A percentile compares a stretch with the other conserved stretches of the same genome.
Evolutionary conservation across 2,113 vertebrate species (phyloP).

Genomic region (Poicephalus gulielmi): DNA sequence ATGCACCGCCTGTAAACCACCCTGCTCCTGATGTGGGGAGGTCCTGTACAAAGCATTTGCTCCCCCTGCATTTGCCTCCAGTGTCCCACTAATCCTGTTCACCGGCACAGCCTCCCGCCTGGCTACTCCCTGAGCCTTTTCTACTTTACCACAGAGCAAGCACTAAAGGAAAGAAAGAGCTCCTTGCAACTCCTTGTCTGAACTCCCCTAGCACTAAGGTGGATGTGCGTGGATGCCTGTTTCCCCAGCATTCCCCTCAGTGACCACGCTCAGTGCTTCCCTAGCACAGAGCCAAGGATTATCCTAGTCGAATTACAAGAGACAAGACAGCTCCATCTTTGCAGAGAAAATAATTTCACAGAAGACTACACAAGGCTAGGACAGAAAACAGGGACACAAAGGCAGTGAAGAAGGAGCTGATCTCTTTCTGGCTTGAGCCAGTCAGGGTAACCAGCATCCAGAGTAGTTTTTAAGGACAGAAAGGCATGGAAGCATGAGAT

Average conservation of each 20-base stretch:
- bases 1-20: background rate
- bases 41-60: background rate
- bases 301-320: slow-evolving; percentile 46
- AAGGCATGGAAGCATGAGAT: background rate
- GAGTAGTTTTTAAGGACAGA: background rate
- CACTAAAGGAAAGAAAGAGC: background rate
- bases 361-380: slow-evolving; percentile 37
- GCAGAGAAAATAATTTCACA: slow-evolving; percentile 71
- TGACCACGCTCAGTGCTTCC: background rate
- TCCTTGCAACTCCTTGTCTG: background rate
- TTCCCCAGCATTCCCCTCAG: background rate
- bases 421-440: background rate
- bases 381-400: background rate
- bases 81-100: background rate
- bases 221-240: background rate
- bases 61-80: background rate
- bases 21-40: background rate
- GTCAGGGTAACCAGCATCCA: background rate
- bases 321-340: background rate
- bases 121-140: background rate
- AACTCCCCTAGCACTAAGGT: background rate
- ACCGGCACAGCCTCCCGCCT: background rate
- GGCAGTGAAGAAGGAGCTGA: slow-evolving; percentile 16
- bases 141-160: background rate
- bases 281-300: slow-evolving; percentile 38